Conservation (phyloP, 1,140 invertebrate genomes). For the Camponotus vicinus region DNA sequence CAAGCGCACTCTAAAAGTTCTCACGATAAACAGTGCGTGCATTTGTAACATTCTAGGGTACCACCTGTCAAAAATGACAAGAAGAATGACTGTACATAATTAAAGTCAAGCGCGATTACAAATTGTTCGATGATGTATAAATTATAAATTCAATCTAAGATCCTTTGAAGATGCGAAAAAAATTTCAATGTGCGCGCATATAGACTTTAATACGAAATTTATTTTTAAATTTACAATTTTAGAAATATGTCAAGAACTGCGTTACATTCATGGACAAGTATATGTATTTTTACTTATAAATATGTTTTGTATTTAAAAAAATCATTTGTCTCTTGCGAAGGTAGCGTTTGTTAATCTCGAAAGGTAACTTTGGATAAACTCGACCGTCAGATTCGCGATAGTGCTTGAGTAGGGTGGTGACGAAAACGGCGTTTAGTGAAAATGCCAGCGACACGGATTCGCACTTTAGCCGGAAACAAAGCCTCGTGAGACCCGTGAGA, state of each 20-base stretch:
- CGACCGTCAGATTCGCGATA: not conserved
- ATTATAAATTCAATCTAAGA: not conserved
- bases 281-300: too few species aligned
- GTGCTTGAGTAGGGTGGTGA: too few species aligned
- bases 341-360: not conserved
- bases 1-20: not conserved
- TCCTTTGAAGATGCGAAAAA: too few species aligned
- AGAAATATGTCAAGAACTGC: too few species aligned
- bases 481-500: conserved; percentile 62
- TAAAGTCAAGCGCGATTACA: not conserved
- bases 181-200: too few species aligned
- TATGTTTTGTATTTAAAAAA: too few species aligned
- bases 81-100: not conserved
- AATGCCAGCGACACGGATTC: conserved; percentile 66
- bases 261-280: too few species aligned
- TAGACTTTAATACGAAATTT: too few species aligned
- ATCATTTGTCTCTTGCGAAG: not conserved
- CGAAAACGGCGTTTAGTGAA: conserved; percentile 10
- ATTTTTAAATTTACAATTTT: too few species aligned
- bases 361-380: not conserved
- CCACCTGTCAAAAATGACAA: not conserved
- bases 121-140: not conserved
- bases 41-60: not conserved
- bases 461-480: conserved; percentile 58
- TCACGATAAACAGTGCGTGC: conserved; percentile 19